Percentiles rank a stretch among this genome's conserved stretches.
Conservation (phyloP, 2,113 vertebrate species). For the Illadopsis cleaveri region DNA sequence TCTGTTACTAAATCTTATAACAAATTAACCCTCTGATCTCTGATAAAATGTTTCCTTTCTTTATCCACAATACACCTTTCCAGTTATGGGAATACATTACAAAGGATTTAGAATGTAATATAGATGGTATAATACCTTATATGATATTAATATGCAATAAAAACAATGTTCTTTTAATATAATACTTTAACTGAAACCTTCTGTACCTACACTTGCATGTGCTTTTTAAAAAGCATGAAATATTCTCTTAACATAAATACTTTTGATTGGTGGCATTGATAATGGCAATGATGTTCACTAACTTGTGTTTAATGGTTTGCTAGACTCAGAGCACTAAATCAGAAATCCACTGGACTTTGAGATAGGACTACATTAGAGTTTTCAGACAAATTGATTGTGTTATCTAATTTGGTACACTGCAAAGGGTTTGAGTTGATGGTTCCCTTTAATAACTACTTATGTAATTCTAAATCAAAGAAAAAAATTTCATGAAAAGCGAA, state of each 20-base stretch:
- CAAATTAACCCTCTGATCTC: background rate
- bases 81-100: background rate
- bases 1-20: background rate
- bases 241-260: background rate
- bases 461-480: background rate
- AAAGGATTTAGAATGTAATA: background rate
- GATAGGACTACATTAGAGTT: background rate
- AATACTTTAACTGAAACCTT: background rate
- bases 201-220: background rate
- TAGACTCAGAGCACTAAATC: background rate
- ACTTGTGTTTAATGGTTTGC: background rate
- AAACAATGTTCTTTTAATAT: background rate
- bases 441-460: background rate
- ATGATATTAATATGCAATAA: background rate
- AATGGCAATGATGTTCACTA: background rate
- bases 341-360: background rate
- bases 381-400: background rate
- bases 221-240: background rate
- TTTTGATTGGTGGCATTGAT: background rate
- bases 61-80: background rate
- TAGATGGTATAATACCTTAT: accelerated
- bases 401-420: background rate
- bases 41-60: background rate
- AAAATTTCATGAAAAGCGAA: background rate
- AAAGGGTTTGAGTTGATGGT: background rate